Evolutionary conservation across 2,113 vertebrate species (phyloP).

Genomic region (Cinclus cinclus): DNA sequence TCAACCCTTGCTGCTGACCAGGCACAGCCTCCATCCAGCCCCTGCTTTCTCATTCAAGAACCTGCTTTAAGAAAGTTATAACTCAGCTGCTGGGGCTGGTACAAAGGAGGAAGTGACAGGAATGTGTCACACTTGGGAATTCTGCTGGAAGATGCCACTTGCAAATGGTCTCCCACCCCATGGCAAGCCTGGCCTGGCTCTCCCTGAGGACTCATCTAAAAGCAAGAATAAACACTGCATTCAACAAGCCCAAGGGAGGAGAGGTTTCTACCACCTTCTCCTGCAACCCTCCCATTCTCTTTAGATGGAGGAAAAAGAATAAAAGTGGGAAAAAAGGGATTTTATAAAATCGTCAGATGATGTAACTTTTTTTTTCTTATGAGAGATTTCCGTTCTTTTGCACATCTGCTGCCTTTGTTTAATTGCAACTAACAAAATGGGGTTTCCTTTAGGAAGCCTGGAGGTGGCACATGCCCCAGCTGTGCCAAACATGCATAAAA

Average conservation of each 20-base stretch:
- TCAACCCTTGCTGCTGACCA: background rate
- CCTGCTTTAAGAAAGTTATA: background rate
- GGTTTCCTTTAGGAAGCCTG: background rate
- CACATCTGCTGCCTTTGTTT: background rate
- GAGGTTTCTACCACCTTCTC: background rate
- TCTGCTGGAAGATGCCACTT: background rate
- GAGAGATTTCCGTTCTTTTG: background rate
- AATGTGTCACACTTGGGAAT: background rate
- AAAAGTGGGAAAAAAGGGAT: accelerated
- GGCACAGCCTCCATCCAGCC: background rate
- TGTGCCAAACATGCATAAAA: background rate
- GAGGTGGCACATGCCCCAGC: background rate
- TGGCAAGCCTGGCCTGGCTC: background rate
- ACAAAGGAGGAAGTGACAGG: background rate
- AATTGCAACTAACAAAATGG: background rate
- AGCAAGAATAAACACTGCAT: background rate
- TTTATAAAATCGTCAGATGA: background rate
- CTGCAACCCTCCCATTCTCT: accelerated
- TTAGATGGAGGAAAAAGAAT: background rate
- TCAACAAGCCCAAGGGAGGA: background rate
- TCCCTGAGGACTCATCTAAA: background rate
- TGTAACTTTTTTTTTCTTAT: background rate
- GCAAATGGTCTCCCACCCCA: background rate
- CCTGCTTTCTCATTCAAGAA: background rate
- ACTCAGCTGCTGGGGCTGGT: background rate